Base-by-base conservation (phyloP, 2,797 vertebrate genomes). In the Zonotrichia albicollis region DNA sequence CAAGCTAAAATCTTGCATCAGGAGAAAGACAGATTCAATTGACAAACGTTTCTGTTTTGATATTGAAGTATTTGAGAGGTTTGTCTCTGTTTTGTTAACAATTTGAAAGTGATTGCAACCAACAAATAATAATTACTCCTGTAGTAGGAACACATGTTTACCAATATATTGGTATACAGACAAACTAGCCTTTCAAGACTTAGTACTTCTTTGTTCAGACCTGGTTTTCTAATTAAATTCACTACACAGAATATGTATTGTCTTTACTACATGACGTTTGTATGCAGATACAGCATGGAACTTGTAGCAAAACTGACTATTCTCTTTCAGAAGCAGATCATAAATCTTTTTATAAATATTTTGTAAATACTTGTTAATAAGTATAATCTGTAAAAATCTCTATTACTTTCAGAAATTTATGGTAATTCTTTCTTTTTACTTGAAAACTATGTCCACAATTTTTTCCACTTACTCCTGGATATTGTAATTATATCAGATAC, bases 31-130 rank as follows among this genome's bases (percentile, higher is more conserved):
- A 0, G 99, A 99, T 91, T 99, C 99, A 29, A 99, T 99, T 84
- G 99, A 99, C 98, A 99, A 99, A 61, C 98, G 99, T 53, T 99
- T 99, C 98, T 99, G 99, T 97, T 99, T 99, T 1, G 99, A 99
- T 97, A 99, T 99, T 36, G 99, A 99, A 98, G 99, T 99, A 45
- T 98, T 98, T 57, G 99, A 99, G 97, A 99, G 99, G 99, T 99
- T 95, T 98, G 98, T 91, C 81, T 85, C 88, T 1, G 0, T 87
- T 91, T 10, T 67, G 32, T 74, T 93, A 71, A 71, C 78, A 78
- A 64, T 46, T 30, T 75, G 7, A 76, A 80, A 72, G 38, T 45
- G 58, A 45, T 64, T 66, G 3, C 13, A 81, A 48, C 3, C 10
- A 10, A 36, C 72, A 36, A 38, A 8, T 62, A 51, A 18, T 34